A percentile compares a stretch with the other conserved stretches of the same genome.
These are phyloP conservation scores for Octonoba sinensis DNA, from an alignment of 2,888 invertebrate genomes.

Conservation along the genomic window DNA sequence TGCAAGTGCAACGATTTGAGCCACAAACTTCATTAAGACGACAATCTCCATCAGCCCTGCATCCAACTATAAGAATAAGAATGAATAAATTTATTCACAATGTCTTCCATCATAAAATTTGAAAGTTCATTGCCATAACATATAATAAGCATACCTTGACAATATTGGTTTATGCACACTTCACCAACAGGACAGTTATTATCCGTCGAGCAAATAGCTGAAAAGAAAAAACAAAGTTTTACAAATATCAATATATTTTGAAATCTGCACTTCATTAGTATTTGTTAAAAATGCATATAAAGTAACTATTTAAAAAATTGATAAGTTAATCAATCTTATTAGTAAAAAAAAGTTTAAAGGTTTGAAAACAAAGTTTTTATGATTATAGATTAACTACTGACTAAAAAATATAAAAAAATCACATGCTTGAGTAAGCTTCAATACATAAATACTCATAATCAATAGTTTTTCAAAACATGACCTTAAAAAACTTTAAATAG, in stretches of 20 bases:
- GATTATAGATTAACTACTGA: no score
- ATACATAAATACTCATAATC: no score
- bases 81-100: not conserved
- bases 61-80: slow-evolving; percentile 76
- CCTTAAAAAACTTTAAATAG: no score
- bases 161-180: slow-evolving; percentile 81
- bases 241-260: not conserved
- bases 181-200: slow-evolving; percentile 92
- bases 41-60: slow-evolving; percentile 85
- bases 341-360: no score
- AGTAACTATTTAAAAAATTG: not conserved
- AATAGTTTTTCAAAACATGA: no score
- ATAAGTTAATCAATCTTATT: no score
- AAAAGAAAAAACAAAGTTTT: slow-evolving; percentile 67
- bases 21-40: slow-evolving; percentile 78
- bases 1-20: slow-evolving; percentile 67
- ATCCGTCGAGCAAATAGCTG: slow-evolving; percentile 89
- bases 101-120: not conserved
- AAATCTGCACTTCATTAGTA: no score
- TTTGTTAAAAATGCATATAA: not conserved
- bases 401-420: no score
- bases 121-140: not conserved
- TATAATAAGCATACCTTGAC: slow-evolving; percentile 73
- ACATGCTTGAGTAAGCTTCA: no score
- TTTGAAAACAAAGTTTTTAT: no score